These are phyloP conservation scores for Prunella strophiata DNA, from an alignment of 2,797 vertebrate species.

Conservation along the genomic window DNA sequence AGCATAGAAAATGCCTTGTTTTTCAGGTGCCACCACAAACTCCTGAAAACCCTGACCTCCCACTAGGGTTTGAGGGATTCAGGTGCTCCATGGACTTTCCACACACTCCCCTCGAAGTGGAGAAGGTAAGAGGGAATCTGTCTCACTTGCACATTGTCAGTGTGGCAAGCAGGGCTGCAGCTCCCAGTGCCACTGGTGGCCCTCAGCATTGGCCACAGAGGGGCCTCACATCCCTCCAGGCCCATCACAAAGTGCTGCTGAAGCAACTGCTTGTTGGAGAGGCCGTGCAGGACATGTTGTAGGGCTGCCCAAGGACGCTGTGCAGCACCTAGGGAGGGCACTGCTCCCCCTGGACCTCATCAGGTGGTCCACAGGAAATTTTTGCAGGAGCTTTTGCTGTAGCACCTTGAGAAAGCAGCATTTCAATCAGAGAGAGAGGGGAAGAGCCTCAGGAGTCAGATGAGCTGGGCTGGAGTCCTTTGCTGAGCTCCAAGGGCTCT, in stretches of 20 bases:
- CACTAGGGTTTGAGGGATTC: neutral
- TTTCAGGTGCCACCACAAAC: conserved; percentile 1
- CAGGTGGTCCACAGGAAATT: neutral
- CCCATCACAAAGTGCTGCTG: neutral
- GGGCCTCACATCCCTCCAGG: too few relatives aligned
- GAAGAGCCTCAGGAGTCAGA: neutral
- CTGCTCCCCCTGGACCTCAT: neutral
- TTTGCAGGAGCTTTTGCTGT: neutral
- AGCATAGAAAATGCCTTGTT: neutral
- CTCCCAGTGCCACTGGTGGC: too few relatives aligned
- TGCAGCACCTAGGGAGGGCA: neutral
- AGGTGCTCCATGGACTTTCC: neutral
- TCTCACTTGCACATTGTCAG: neutral
- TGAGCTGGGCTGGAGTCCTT: neutral
- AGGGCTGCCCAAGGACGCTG: neutral
- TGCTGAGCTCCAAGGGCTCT: neutral
- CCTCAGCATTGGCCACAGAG: too few relatives aligned
- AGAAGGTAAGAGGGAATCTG: neutral
- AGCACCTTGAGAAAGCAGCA: neutral
- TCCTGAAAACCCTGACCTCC: neutral
- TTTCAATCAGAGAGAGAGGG: neutral
- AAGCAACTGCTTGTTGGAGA: neutral
- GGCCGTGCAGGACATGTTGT: accelerated
- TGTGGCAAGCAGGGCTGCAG: too few relatives aligned
- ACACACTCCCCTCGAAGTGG: neutral